These are phyloP conservation scores for Octonoba sinensis DNA, from an alignment of 2,888 invertebrate genomes.

Conservation along the genomic window DNA sequence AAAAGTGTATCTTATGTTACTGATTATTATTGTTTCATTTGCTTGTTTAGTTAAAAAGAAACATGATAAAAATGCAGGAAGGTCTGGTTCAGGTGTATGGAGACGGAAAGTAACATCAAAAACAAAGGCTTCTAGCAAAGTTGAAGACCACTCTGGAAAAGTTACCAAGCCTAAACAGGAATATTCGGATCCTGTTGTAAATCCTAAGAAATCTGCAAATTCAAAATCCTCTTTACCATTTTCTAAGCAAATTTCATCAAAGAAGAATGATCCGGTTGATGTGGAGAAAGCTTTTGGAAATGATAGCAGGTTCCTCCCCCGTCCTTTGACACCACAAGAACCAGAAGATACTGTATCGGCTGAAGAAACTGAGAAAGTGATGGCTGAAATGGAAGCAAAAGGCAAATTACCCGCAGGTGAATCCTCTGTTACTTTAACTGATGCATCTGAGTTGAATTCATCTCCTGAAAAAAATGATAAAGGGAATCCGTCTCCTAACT, in stretches of 20 bases:
- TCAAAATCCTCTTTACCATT: conserved; percentile 31
- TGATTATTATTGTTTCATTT: neutral
- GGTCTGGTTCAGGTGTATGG: conserved; percentile 27
- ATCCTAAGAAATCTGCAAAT: too few species aligned
- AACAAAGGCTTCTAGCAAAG: conserved; percentile 1
- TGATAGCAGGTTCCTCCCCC: conserved; percentile 53
- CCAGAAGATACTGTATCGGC: conserved; percentile 55
- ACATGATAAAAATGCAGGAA: conserved; percentile 31
- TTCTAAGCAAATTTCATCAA: conserved; percentile 39
- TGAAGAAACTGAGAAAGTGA: conserved; percentile 46
- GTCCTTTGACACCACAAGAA: conserved; percentile 50
- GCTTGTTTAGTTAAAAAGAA: conserved; percentile 37
- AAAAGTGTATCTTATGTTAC: too few species aligned
- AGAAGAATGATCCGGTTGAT: conserved; percentile 57
- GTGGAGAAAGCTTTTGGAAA: conserved; percentile 53
- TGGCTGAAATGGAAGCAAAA: conserved; percentile 39
- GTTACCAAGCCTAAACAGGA: neutral
- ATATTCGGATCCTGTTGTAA: too few species aligned
- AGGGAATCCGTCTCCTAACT: neutral
- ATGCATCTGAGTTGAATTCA: neutral
- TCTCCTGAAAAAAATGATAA: neutral
- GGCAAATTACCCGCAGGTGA: neutral
- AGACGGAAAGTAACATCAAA: conserved; percentile 18
- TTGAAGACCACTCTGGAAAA: neutral
- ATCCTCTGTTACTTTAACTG: neutral